Conservation (phyloP, 2,113 vertebrate species). For the Ceyx melanurus region DNA sequence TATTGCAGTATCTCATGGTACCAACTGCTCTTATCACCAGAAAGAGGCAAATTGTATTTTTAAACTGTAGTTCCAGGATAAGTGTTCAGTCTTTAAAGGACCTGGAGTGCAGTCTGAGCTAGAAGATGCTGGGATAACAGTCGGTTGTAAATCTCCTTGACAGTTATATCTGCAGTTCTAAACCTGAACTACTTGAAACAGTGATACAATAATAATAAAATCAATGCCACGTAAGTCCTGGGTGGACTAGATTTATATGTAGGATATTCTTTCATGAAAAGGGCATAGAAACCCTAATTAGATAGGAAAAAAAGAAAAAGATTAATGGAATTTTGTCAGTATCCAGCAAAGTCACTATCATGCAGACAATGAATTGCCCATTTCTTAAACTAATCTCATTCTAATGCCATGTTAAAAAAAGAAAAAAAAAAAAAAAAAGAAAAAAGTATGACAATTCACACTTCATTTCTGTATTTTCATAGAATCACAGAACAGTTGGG, state of each 20-base stretch:
- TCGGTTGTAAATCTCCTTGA: conserved; percentile 65
- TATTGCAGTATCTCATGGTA: neutral
- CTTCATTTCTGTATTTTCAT: neutral
- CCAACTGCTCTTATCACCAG: neutral
- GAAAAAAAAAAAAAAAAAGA: neutral
- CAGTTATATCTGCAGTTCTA: conserved; percentile 73
- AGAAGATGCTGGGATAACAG: conserved; percentile 59
- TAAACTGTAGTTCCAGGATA: conserved; percentile 68
- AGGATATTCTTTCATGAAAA: conserved; percentile 54
- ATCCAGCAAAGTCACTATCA: conserved; percentile 17
- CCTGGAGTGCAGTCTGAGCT: conserved; percentile 53
- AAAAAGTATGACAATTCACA: neutral
- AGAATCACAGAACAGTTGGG: neutral
- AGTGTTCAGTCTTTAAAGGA: conserved; percentile 68
- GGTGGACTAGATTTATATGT: conserved; percentile 66
- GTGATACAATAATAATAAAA: conserved; percentile 77
- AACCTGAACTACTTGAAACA: conserved; percentile 72
- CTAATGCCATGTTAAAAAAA: neutral
- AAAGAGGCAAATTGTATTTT: conserved; percentile 63
- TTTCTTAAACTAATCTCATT: neutral
- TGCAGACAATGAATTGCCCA: neutral
- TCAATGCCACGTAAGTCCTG: conserved; percentile 48
- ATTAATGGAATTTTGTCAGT: conserved; percentile 41
- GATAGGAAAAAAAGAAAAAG: neutral
- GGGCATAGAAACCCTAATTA: conserved; percentile 63